Conservation (phyloP, 1,140 invertebrate species). For the Panagrolaimus sp. region DNA sequence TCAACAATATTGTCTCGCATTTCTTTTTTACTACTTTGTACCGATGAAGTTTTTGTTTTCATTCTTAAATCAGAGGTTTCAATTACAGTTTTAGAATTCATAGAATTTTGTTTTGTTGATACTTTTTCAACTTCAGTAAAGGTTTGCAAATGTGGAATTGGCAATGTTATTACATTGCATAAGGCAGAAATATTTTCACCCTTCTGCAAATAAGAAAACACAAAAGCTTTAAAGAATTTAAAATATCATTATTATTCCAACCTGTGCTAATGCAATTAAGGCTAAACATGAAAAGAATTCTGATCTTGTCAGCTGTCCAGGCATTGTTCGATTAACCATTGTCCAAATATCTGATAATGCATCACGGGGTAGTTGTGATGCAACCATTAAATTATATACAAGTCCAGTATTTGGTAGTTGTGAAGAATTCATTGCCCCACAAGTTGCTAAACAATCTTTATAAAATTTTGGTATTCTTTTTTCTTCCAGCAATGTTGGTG, state of each 20-base stretch:
- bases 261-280: constrained; percentile 50
- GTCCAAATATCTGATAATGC: constrained; percentile 45
- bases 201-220: neutral
- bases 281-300: constrained; percentile 51
- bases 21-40: neutral
- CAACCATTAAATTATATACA: constrained; percentile 46
- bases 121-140: neutral
- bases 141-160: constrained; percentile 9
- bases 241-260: constrained; percentile 2
- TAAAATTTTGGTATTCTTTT: constrained; percentile 45
- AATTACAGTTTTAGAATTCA: neutral
- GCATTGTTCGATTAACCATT: constrained; percentile 39
- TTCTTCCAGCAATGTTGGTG: constrained; percentile 45
- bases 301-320: constrained; percentile 44
- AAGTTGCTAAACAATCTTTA: constrained; percentile 39
- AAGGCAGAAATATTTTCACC: constrained; percentile 1
- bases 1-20: constrained; percentile 10
- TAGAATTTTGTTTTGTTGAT: too few species aligned
- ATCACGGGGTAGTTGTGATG: constrained; percentile 30
- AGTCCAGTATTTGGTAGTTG: constrained; percentile 39
- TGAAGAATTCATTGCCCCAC: constrained; percentile 37
- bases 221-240: neutral
- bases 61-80: neutral
- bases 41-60: constrained; percentile 1
- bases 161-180: neutral